Percentiles rank a stretch among this genome's conserved stretches.
Evolutionary conservation across 2,888 invertebrate species (phyloP).

Genomic region (Agrotis segetum): DNA sequence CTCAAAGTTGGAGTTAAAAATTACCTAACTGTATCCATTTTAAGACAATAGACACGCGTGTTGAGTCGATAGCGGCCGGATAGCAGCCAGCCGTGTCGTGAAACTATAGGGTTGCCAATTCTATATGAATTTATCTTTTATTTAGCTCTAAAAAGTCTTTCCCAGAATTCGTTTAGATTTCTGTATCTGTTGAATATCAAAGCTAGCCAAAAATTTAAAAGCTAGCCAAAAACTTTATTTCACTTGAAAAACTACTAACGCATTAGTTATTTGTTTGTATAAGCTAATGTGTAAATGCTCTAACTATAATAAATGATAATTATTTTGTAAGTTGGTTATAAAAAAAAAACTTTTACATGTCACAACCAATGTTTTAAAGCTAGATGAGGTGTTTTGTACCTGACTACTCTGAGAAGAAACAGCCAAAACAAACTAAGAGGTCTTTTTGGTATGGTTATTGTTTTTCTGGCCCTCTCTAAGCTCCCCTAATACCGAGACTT

Average conservation of each 20-base stretch:
- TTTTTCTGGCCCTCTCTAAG: neutral
- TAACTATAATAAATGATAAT: no score
- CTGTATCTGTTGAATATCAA: neutral
- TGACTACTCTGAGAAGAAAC: no score
- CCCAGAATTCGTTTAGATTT: no score
- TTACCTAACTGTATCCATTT: conserved; percentile 40
- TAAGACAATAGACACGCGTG: conserved; percentile 49
- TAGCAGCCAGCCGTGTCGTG: conserved; percentile 25
- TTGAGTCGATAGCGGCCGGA: conserved; percentile 10
- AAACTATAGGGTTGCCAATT: conserved; percentile 59
- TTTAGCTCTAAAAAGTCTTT: neutral
- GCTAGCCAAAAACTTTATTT: neutral
- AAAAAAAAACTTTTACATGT: no score
- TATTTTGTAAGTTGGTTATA: no score
- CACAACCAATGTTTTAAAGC: no score
- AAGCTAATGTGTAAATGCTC: neutral
- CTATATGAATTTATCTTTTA: conserved; percentile 18
- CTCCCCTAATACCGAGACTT: conserved; percentile 17
- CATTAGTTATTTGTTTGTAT: conserved; percentile 12
- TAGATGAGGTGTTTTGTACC: no score
- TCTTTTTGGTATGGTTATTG: no score
- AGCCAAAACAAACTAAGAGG: no score
- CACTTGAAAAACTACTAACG: neutral
- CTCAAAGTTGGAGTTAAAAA: conserved; percentile 28
- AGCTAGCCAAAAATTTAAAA: neutral